These are phyloP conservation scores for Ornithorhynchus anatinus DNA, from an alignment of 2,113 vertebrate genomes.

Conservation along the genomic window DNA sequence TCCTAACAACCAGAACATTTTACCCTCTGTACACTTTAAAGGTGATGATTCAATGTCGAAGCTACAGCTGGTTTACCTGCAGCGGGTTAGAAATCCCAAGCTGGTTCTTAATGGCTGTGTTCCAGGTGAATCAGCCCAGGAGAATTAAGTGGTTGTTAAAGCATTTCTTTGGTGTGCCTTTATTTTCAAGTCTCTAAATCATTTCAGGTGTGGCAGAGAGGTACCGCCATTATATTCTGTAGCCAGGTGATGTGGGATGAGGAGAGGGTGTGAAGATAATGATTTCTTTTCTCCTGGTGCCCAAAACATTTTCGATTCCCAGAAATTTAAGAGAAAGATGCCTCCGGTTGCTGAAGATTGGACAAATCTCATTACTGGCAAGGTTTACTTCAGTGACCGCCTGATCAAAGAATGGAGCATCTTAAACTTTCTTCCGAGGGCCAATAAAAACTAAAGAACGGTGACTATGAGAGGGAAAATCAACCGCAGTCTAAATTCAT, in stretches of 20 bases:
- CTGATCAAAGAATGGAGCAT: background rate
- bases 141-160: background rate
- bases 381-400: background rate
- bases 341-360: background rate
- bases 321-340: background rate
- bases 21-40: conserved; percentile 24
- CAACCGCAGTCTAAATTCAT: background rate
- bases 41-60: conserved; percentile 34
- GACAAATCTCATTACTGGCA: background rate
- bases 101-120: conserved; percentile 7
- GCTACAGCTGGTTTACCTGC: background rate
- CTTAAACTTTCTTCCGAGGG: background rate
- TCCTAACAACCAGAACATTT: conserved; percentile 15
- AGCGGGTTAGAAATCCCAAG: conserved; percentile 1
- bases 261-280: background rate
- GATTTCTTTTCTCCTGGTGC: background rate
- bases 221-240: background rate
- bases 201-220: background rate
- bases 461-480: background rate
- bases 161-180: conserved; percentile 8
- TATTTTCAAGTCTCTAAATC: background rate
- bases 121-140: conserved; percentile 14
- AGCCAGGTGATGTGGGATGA: background rate
- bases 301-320: background rate
- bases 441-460: background rate